Evolutionary conservation across 2,113 vertebrate species (phyloP).

Genomic region (Crotalus tigris): DNA sequence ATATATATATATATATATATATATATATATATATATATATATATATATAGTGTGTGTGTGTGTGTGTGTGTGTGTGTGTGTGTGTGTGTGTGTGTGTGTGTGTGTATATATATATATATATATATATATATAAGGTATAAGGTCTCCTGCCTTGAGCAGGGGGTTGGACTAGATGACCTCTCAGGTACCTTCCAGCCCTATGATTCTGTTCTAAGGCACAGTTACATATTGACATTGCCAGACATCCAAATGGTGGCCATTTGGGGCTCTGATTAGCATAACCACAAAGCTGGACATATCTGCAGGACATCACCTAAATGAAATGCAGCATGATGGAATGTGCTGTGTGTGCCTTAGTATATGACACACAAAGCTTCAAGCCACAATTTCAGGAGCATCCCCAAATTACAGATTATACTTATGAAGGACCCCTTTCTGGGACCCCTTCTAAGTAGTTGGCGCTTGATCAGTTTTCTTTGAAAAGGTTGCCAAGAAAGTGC

Average conservation of each 20-base stretch:
- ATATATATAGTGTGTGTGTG: no score
- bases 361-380: background rate
- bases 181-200: background rate
- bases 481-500: background rate
- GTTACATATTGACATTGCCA: background rate
- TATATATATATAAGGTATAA: background rate
- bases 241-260: background rate
- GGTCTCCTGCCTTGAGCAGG: background rate
- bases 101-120: no score
- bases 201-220: background rate
- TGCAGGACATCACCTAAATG: background rate
- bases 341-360: background rate
- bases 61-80: no score
- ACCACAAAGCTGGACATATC: background rate
- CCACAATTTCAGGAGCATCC: background rate
- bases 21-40: no score
- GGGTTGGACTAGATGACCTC: no score
- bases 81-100: no score
- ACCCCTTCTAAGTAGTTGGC: no score
- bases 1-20: no score
- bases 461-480: no score
- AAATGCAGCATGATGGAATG: background rate
- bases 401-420: background rate
- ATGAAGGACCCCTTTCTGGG: no score
- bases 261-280: background rate